These are phyloP conservation scores for Pelobates fuscus DNA, from an alignment of 2,113 vertebrate genomes.

Conservation along the genomic window DNA sequence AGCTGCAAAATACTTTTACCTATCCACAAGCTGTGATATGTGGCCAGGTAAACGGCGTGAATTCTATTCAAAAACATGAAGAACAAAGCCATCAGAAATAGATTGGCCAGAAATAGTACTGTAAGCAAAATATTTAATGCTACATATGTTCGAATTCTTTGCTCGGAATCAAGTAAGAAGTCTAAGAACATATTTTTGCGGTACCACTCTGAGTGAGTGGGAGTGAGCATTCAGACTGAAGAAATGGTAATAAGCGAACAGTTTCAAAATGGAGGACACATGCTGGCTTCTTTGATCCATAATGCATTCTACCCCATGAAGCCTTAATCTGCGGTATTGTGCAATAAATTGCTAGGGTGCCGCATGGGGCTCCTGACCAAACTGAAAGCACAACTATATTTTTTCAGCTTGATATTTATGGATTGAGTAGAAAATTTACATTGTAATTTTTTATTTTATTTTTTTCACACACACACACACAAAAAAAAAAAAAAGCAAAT, in stretches of 20 bases:
- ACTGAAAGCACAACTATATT: constrained; percentile 27
- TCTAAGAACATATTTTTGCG: constrained; percentile 39
- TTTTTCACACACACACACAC: background rate
- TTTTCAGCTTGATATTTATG: constrained; percentile 32
- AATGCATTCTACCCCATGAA: constrained; percentile 46
- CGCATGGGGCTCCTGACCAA: constrained; percentile 36
- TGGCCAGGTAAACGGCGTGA: constrained; percentile 13
- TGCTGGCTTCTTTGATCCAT: constrained; percentile 49
- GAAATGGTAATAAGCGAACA: constrained; percentile 43
- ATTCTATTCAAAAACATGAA: constrained; percentile 17
- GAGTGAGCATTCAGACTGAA: constrained; percentile 45
- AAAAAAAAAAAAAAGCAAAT: too few species aligned
- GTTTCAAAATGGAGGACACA: constrained; percentile 47
- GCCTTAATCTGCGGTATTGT: constrained; percentile 48
- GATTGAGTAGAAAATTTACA: constrained; percentile 21
- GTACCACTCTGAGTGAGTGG: constrained; percentile 45
- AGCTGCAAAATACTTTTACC: constrained; percentile 6
- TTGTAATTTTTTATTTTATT: constrained; percentile 10
- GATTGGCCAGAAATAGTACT: constrained; percentile 41
- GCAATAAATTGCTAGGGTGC: constrained; percentile 44
- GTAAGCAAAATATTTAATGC: constrained; percentile 37
- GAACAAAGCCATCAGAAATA: constrained; percentile 45
- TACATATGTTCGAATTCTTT: constrained; percentile 20
- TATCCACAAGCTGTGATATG: constrained; percentile 16
- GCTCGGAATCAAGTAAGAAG: constrained; percentile 31